Base-by-base conservation (phyloP, 1,140 invertebrate species). In the Diabrotica virgifera region DNA sequence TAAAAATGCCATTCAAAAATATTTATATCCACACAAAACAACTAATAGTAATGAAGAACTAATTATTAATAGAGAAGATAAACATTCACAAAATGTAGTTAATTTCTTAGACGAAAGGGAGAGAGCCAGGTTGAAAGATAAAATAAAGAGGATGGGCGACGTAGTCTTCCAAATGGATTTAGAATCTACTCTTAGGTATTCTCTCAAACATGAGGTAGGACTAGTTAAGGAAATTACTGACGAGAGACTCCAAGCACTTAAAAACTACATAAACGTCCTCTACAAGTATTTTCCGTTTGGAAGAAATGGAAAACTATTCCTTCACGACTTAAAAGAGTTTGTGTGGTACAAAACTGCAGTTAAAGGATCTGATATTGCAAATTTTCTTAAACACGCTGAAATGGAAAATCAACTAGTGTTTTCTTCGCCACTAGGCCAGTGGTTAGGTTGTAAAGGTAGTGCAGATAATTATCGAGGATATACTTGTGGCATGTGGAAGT, bases 401-500 rank as follows among this genome's bases (percentile, higher is more conserved):
- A 72, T 70, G 6, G 73, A 78, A 62, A 76, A 84, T 72, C 75
- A 77, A 4, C 81, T 84, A 6, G 82, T 87, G n/a, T 86, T 85
- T 73, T 81, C 81, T 2, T 81, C 83, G 8, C 77, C 84, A 11
- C 78, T 86, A 69, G n/a, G n/a, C n/a, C 81, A 84, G 24, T 98
- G 93, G 90, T 82, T 92, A 55, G 90, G 88, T 10, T 99, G 97
- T 78, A 83, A 85, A 72, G 94, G 95, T 6, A 94, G 91, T 73
- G 78, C 83, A 52, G 78, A 87, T 2, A 81, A 84, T 38, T 85
- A 83, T 58, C 85, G 97, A 55, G 95, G 96, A 11, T 99, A 95
- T 78, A 93, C 96, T 0, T 99, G 97, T 81, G 90, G 93, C 0
- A 80, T 99, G n/a, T 99, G 97, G 97, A 92, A 87, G 40, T 82